Evolutionary conservation across 2,113 vertebrate genomes (phyloP).

Genomic region (Clinocottus analis): DNA sequence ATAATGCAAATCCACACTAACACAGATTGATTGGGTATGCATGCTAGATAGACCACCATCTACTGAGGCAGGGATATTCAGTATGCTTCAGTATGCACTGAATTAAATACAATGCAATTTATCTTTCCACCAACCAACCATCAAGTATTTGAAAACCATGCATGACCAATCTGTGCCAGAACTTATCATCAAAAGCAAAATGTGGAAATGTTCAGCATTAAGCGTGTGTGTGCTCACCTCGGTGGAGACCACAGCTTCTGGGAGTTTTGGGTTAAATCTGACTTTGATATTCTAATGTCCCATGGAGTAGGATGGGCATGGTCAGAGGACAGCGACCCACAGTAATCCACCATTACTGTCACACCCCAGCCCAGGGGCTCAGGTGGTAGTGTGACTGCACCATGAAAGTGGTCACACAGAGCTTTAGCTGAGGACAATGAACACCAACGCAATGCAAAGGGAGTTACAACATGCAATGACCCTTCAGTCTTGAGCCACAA

Average conservation of each 20-base stretch:
- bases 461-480: neutral
- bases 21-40: conserved; percentile 24
- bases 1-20: conserved; percentile 14
- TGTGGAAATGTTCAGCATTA: conserved; percentile 46
- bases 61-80: neutral
- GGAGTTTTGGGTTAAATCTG: conserved; percentile 57
- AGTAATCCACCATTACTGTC: conserved; percentile 37
- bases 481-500: neutral
- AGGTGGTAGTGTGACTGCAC: conserved; percentile 6
- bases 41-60: conserved; percentile 1
- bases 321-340: conserved; percentile 34
- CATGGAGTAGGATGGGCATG: conserved; percentile 44
- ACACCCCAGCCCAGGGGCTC: conserved; percentile 18
- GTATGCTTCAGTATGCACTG: conserved; percentile 20
- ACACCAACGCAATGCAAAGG: neutral
- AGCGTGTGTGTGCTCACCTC: conserved; percentile 32
- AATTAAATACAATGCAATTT: conserved; percentile 35
- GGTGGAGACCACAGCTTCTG: conserved; percentile 70
- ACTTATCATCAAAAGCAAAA: conserved; percentile 64
- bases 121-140: conserved; percentile 54
- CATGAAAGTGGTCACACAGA: conserved; percentile 15
- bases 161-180: conserved; percentile 38
- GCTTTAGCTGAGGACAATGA: neutral
- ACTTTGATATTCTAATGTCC: conserved; percentile 74
- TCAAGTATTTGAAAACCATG: conserved; percentile 57